Conservation (phyloP, 2,888 invertebrate species). For the Stenodema calcarata region DNA sequence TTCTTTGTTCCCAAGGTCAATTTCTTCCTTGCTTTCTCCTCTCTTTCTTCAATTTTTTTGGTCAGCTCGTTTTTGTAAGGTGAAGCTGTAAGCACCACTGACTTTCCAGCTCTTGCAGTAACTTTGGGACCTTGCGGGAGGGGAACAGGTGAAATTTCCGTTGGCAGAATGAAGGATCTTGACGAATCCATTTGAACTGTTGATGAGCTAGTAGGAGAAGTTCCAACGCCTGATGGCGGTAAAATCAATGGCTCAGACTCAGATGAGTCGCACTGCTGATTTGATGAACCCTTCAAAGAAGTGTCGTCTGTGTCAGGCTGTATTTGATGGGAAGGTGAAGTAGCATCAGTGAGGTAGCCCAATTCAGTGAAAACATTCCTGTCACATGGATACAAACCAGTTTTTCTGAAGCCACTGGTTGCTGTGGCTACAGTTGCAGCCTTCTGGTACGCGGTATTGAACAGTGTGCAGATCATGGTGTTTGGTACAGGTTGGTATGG, state of each 20-base stretch:
- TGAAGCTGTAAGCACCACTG: not conserved
- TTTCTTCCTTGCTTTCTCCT: not conserved
- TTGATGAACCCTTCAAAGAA: not conserved
- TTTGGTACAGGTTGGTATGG: constrained; percentile 57
- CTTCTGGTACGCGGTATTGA: constrained; percentile 57
- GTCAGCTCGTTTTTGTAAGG: not conserved
- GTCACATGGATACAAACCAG: constrained; percentile 54
- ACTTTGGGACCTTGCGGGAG: no score
- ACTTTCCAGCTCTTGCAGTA: not conserved
- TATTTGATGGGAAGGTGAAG: not conserved
- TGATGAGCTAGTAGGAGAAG: no score
- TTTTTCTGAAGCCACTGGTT: constrained; percentile 58
- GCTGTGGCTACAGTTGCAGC: constrained; percentile 58
- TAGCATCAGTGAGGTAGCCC: not conserved
- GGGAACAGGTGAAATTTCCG: no score
- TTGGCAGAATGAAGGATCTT: no score
- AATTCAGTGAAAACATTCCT: not conserved
- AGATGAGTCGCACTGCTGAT: not conserved
- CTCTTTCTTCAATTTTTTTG: not conserved
- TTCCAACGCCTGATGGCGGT: not conserved
- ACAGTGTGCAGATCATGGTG: constrained; percentile 56
- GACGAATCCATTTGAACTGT: no score
- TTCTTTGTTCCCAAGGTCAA: not conserved
- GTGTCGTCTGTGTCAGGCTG: not conserved
- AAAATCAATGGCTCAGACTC: not conserved